phyloP scores from a whole-genome alignment of 30 jellyfish, hydroid and myxozoan species.

The Thelohanellus kitauei region DNA sequence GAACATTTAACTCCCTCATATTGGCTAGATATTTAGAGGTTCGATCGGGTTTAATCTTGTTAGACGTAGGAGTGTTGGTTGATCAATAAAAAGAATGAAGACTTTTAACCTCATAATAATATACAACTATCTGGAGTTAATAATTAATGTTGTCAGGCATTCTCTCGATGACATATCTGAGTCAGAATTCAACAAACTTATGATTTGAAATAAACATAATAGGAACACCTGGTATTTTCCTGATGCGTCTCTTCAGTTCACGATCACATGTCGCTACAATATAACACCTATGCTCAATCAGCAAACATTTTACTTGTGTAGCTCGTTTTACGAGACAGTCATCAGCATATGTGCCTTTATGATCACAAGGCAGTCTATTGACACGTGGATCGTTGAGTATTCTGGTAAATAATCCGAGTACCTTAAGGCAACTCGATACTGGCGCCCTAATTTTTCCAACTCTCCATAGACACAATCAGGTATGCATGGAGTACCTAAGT shows the following conservation, averaged over 20 bases:
- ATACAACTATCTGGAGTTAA: too few relatives aligned
- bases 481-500: constrained; percentile 75
- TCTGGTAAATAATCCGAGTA: constrained; percentile 9
- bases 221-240: constrained; percentile 97
- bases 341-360: constrained; percentile 87
- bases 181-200: constrained; percentile 12
- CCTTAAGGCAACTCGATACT: constrained; percentile 63
- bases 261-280: constrained; percentile 94
- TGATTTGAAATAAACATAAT: constrained; percentile 56
- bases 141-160: too few relatives aligned
- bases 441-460: constrained; percentile 59
- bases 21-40: too few relatives aligned
- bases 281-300: constrained; percentile 45
- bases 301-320: constrained; percentile 23
- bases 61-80: too few relatives aligned
- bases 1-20: too few relatives aligned
- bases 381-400: constrained; percentile 75
- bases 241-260: constrained; percentile 55
- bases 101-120: too few relatives aligned
- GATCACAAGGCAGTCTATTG: constrained; percentile 82
- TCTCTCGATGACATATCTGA: too few relatives aligned
- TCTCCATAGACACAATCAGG: constrained; percentile 97
- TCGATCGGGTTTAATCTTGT: too few relatives aligned
- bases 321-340: constrained; percentile 71
- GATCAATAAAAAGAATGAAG: too few relatives aligned